Evolutionary conservation across 2,113 vertebrate genomes (phyloP).

Genomic region (Erinaceus europaeus): DNA sequence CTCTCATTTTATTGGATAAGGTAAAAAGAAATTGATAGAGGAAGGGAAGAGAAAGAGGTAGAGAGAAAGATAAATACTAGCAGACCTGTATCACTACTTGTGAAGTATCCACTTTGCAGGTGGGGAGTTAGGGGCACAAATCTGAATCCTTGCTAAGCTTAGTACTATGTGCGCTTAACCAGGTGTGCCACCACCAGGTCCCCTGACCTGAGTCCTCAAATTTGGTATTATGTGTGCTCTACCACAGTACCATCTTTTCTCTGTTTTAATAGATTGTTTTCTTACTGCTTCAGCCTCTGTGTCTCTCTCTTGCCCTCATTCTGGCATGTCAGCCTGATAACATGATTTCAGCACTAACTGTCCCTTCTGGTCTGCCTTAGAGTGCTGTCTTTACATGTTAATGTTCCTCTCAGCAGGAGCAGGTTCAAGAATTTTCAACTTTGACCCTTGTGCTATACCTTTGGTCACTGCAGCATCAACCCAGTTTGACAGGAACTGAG

Average conservation of each 20-base stretch:
- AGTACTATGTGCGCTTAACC: too few species aligned
- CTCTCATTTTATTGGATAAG: too few species aligned
- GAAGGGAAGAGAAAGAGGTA: too few species aligned
- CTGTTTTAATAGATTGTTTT: neutral
- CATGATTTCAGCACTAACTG: neutral
- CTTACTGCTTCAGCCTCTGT: neutral
- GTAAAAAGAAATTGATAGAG: too few species aligned
- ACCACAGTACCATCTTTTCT: too few species aligned
- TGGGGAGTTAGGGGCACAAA: accelerated
- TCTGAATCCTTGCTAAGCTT: neutral
- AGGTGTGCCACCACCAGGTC: neutral
- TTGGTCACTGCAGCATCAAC: neutral
- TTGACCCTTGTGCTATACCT: neutral
- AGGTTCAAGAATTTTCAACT: neutral
- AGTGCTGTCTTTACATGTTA: neutral
- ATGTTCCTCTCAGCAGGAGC: neutral
- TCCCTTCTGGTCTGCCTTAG: neutral
- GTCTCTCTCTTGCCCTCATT: neutral
- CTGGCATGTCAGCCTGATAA: constrained; percentile 6
- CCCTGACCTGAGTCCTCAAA: neutral
- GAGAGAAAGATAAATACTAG: too few species aligned
- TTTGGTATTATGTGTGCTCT: too few species aligned
- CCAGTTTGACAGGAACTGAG: neutral
- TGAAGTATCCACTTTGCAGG: too few species aligned
- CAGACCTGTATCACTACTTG: too few species aligned